phyloP scores from a whole-genome alignment of 2,888 invertebrate genomes.

The Iselma pallidipennis region DNA sequence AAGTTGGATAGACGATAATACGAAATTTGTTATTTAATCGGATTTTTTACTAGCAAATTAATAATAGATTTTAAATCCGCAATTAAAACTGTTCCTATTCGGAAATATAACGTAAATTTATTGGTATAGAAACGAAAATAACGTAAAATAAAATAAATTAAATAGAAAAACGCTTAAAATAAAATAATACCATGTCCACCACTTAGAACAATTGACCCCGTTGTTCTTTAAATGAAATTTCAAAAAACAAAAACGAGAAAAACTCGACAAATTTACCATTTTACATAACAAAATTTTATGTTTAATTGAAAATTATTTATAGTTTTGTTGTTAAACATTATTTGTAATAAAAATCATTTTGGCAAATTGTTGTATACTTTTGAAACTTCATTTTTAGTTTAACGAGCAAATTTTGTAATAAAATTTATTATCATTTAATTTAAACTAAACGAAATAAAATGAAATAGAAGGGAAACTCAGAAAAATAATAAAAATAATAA shows the following conservation, averaged over 20 bases:
- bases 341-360: too few relatives aligned
- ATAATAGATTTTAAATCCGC: neutral
- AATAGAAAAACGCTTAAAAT: neutral
- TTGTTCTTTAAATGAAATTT: neutral
- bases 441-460: too few relatives aligned
- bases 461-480: too few relatives aligned
- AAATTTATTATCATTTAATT: too few relatives aligned
- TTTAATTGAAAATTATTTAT: neutral
- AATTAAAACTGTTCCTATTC: neutral
- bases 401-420: too few relatives aligned
- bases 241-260: neutral
- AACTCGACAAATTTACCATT: neutral
- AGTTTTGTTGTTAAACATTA: too few relatives aligned
- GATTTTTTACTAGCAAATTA: neutral
- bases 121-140: neutral
- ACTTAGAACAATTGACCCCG: neutral
- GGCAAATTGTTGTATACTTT: too few relatives aligned
- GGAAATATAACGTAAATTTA: neutral
- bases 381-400: too few relatives aligned
- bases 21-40: neutral
- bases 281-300: neutral
- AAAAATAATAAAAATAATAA: too few relatives aligned
- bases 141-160: neutral
- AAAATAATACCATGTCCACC: neutral
- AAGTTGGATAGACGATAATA: too few relatives aligned